Conservation (phyloP, 2,888 invertebrate genomes). For the Drosophila planitibia region DNA sequence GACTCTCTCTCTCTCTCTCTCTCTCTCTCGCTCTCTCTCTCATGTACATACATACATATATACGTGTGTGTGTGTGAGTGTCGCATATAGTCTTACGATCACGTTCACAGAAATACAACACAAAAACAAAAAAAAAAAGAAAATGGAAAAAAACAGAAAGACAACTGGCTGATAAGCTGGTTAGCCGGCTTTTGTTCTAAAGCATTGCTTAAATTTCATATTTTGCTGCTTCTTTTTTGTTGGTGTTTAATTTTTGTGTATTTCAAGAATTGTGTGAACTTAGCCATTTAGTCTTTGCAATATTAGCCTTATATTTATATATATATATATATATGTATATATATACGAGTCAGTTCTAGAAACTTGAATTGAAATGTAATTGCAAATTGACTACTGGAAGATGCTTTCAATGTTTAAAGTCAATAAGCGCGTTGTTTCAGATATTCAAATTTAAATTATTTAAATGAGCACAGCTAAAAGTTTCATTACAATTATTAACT, state of each 20-base stretch:
- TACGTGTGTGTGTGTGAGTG: constrained; percentile 8
- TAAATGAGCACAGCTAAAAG: no score
- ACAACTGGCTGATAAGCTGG: constrained; percentile 66
- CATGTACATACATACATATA: neutral
- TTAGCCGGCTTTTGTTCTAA: constrained; percentile 47
- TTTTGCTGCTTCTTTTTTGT: constrained; percentile 8
- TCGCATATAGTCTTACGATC: constrained; percentile 23
- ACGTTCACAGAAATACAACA: constrained; percentile 20
- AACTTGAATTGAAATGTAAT: neutral
- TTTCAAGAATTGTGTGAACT: constrained; percentile 56
- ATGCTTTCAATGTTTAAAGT: neutral
- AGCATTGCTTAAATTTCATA: constrained; percentile 43
- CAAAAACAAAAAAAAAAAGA: neutral
- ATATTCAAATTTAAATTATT: neutral
- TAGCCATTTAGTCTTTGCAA: constrained; percentile 37
- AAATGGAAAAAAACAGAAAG: neutral
- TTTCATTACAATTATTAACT: no score
- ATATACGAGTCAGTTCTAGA: neutral
- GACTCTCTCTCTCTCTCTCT: neutral
- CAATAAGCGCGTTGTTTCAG: neutral
- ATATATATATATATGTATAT: neutral
- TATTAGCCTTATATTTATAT: neutral
- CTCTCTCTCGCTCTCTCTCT: no score
- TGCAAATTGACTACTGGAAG: neutral
- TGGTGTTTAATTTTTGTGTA: constrained; percentile 14